Evolutionary conservation across 2,888 invertebrate genomes (phyloP), one percentile per base, ranked within the genome.

Genomic region (Idaea straminata): DNA sequence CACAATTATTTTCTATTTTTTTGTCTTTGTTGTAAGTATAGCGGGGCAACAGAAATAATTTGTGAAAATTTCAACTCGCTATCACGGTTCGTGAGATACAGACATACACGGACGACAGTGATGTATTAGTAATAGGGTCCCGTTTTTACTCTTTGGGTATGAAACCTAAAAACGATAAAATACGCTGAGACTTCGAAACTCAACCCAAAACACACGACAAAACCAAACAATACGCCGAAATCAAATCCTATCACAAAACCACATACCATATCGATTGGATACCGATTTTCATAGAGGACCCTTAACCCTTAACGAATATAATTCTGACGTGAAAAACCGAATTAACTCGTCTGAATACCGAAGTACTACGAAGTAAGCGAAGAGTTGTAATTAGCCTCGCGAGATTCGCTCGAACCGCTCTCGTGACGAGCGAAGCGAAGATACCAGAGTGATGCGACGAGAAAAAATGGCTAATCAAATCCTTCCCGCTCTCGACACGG

Each of bases 401-500:
- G 92, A 89, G 92, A 89, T 88, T 72, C 85, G 84, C 77, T 82
- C 81, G 74, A 78, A 78, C 80, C 84, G 84, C 90, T 82, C 92
- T 92, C 85, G 87, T 87, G 86, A 89, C 89, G 88, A 86, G 86
- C 91, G 87, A 75, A 85, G 88, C 86, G 89, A 91, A 91, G 91
- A 89, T 89, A 87, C 86, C 88, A 85, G 79, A 78, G 84, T 83
- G 84, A 86, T 82, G 86, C 86, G 83, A 84, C 83, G 78, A 89
- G 88, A 87, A 83, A 89, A 92, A 91, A 90, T 90, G 91, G 89
- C 91, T 92, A 92, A 92, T 92, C 92, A 92, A 92, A 92, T 92
- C 90, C 89, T 88, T 87, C 84, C 86, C 84, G 84, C 91, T 84
- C 89, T 87, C 88, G 77, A 82, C 47, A 47, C 88, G 84, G 84